Evolutionary conservation across 2,113 vertebrate species (phyloP).

Genomic region (Hystrix brachyura): DNA sequence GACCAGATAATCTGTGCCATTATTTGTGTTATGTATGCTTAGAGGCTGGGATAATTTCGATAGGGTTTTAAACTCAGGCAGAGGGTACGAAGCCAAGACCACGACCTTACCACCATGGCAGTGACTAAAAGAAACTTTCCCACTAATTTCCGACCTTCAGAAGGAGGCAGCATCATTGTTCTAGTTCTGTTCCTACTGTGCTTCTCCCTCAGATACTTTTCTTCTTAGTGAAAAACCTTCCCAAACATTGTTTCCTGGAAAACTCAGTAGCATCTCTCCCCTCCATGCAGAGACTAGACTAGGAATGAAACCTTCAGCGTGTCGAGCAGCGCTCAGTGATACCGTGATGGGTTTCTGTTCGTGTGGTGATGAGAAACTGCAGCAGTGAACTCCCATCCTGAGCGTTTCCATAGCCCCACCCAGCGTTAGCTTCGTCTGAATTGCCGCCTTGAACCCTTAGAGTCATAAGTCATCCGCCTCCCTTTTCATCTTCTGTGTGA

Average conservation of each 20-base stretch:
- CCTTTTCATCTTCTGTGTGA: constrained; percentile 21
- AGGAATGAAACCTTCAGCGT: not conserved
- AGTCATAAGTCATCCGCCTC: not conserved
- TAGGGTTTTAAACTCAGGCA: constrained; percentile 24
- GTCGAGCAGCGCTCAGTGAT: not conserved
- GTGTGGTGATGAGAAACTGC: not conserved
- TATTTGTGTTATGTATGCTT: not conserved
- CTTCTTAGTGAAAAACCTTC: not conserved
- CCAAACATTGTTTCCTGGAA: not conserved
- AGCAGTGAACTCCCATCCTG: not conserved
- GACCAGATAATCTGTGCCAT: not conserved
- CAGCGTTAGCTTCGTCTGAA: not conserved
- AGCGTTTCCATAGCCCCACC: not conserved
- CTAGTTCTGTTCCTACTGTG: not conserved
- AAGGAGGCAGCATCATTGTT: not conserved
- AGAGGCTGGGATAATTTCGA: not conserved
- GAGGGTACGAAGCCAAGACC: not conserved
- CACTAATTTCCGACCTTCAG: constrained; percentile 17
- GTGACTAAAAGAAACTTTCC: not conserved
- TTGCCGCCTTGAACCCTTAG: constrained; percentile 27
- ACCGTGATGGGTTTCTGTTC: not conserved
- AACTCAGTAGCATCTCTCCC: not conserved
- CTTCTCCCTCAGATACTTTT: constrained; percentile 31
- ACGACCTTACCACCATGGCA: not conserved
- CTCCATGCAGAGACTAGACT: not conserved